Conservation (phyloP, 2,888 invertebrate species). For the Sicus ferrugineus region DNA sequence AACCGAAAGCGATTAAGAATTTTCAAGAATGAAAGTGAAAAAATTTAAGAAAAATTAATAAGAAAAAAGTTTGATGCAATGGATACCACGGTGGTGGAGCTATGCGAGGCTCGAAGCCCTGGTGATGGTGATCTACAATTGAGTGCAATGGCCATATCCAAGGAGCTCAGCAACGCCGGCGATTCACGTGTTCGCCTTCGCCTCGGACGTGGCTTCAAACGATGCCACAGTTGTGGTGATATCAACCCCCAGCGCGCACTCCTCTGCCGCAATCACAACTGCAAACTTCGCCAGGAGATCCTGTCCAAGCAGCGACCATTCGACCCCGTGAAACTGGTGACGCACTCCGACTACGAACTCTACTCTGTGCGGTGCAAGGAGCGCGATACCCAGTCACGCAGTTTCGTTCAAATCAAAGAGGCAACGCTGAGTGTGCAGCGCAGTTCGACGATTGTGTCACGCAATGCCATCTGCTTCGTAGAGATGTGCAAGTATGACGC, state of each 20-base stretch:
- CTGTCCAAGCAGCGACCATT: slow-evolving; percentile 46
- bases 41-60: slow-evolving; percentile 31
- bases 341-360: slow-evolving; percentile 69
- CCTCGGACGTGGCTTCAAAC: slow-evolving; percentile 71
- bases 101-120: slow-evolving; percentile 10
- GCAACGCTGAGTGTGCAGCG: slow-evolving; percentile 59
- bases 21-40: slow-evolving; percentile 7
- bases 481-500: slow-evolving; percentile 55
- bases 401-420: slow-evolving; percentile 73
- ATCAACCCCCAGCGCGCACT: slow-evolving; percentile 77
- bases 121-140: background rate
- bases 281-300: slow-evolving; percentile 52
- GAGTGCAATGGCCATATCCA: background rate
- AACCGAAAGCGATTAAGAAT: slow-evolving; percentile 3
- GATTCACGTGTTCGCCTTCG: background rate
- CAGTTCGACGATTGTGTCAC: slow-evolving; percentile 57
- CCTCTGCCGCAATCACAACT: slow-evolving; percentile 52
- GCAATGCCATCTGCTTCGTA: slow-evolving; percentile 54
- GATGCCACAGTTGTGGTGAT: slow-evolving; percentile 78
- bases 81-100: slow-evolving; percentile 8
- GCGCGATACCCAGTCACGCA: slow-evolving; percentile 74
- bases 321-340: slow-evolving; percentile 66
- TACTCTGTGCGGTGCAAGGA: slow-evolving; percentile 77
- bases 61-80: background rate
- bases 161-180: background rate